Base-by-base conservation (phyloP, 2,797 vertebrate genomes). In the Catharus ustulatus region DNA sequence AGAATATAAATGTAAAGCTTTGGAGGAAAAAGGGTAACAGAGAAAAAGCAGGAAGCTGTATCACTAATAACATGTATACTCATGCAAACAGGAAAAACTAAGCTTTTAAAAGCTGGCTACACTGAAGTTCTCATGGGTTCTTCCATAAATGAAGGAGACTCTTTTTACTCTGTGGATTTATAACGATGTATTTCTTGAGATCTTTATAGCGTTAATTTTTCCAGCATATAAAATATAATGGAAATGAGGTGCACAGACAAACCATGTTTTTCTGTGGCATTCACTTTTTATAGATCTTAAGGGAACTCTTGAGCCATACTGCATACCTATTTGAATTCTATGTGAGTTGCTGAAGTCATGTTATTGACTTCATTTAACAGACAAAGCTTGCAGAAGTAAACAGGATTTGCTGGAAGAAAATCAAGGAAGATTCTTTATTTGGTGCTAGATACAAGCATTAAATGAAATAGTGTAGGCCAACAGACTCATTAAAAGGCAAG, bases 371-470 rank as follows among this genome's bases (percentile, higher is more conserved):
- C 19, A 51, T 10, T 32, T 54, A 72, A n/a, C 55, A 62, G 24
- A 36, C 19, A 77, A 58, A 64, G 51, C 23, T 52, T 73, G 29
- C 55, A 38, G 21, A 81, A 72, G 8, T 49, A 84, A 58, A 81
- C 6, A 84, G 58, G 27, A 77, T 51, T 30, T 77, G 26, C 58
- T 83, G 15, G 59, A 59, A 75, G 58, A 69, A 93, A 87, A 92
- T 69, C 48, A 89, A 89, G 54, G 63, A 78, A 90, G 40, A 32
- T 10, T 84, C 71, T 96, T 97, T 96, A 97, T 97, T 95, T 87
- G 57, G 57, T 78, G 59, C 78, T 90, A 95, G 87, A 91, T 84
- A 96, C 80, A 97, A 82, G 91, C 85, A 86, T 91, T 85, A 91
- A 84, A 93, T 84, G 36, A 85, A 94, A 75, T 6, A 71, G 52